Base-by-base conservation (phyloP, 2,888 invertebrate species). In the Drosophila setosimentum region DNA sequence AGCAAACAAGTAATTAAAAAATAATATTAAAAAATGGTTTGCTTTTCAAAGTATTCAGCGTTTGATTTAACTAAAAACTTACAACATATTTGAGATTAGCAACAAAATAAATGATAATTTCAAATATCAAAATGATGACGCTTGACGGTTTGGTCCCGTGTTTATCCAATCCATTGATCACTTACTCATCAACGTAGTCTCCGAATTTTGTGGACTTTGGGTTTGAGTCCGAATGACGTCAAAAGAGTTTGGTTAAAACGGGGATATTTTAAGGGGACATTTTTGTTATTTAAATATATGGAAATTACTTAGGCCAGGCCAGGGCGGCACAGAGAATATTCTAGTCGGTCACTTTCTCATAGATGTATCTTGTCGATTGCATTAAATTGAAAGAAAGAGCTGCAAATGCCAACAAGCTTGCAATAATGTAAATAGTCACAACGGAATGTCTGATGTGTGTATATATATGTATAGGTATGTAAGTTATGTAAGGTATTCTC, bases 161-260 rank as follows among this genome's bases (percentile, higher is more conserved):
- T 5, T 10, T 5, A 21, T 16, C 16, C 1, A 21, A 16, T 32
- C 8, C 5, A 53, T 8, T 27, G 49, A 63, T 58, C 30, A 49
- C 18, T 76, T 67, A 67, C 29, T 76, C 72, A 76, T 67, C 48
- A 24, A 32, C 16, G 18, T 59, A 24, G 24, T 45, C 6, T n/a
- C 45, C 45, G 24, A 8, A 24, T 32, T 40, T 4, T 40, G 0
- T n/a, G 32, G 53, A 42, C 13, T 42, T 67, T 29, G 18, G 3
- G 0, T 24, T 32, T n/a, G 3, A 13, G 7, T 18, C 6, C 35
- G 10, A 49, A 32, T 75, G 66, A 75, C 75, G 76, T 79, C 66
- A 55, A 35, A 21, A 18, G 11, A 59, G 40, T 42, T 33, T 33
- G 21, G 45, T 45, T 45, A 13, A 24, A 21, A 45, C 13, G 21